phyloP scores from a whole-genome alignment of 1,140 invertebrate genomes.

The Eumeta japonica region DNA sequence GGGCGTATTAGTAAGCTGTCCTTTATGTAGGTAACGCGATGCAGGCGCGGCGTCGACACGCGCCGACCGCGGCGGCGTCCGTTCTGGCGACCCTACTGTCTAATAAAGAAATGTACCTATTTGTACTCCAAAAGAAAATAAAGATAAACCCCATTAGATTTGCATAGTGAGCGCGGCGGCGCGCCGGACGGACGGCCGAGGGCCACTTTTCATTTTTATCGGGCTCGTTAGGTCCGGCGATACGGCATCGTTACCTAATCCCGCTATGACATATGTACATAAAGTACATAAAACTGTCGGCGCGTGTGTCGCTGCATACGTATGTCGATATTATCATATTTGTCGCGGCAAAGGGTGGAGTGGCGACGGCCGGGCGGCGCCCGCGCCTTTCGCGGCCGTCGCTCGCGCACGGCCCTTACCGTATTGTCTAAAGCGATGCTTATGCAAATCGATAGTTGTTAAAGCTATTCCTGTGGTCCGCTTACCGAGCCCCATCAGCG shows the following conservation, averaged over 20 bases:
- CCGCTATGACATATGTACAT: background rate
- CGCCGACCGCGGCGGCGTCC: too few relatives aligned
- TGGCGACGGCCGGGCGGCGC: too few relatives aligned
- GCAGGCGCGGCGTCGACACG: too few relatives aligned
- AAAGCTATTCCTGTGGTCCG: slow-evolving; percentile 56
- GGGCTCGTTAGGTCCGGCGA: slow-evolving; percentile 26
- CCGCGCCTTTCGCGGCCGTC: background rate
- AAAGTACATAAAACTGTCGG: background rate
- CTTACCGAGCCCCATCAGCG: too few relatives aligned
- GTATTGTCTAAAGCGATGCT: slow-evolving; percentile 56
- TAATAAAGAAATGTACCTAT: slow-evolving; percentile 1
- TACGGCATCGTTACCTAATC: background rate
- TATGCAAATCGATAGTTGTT: slow-evolving; percentile 58
- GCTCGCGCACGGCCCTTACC: background rate
- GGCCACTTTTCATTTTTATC: slow-evolving; percentile 19
- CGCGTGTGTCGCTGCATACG: background rate
- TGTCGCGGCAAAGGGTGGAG: background rate
- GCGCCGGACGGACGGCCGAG: slow-evolving; percentile 12
- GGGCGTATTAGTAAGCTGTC: too few relatives aligned
- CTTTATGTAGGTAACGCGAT: too few relatives aligned
- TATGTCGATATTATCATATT: background rate
- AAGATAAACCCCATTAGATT: slow-evolving; percentile 32
- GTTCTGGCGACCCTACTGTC: background rate
- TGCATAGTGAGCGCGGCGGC: slow-evolving; percentile 28
- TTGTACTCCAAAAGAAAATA: slow-evolving; percentile 9